Evolutionary conservation across 2,113 vertebrate genomes (phyloP).

Genomic region (Recurvirostra avosetta): DNA sequence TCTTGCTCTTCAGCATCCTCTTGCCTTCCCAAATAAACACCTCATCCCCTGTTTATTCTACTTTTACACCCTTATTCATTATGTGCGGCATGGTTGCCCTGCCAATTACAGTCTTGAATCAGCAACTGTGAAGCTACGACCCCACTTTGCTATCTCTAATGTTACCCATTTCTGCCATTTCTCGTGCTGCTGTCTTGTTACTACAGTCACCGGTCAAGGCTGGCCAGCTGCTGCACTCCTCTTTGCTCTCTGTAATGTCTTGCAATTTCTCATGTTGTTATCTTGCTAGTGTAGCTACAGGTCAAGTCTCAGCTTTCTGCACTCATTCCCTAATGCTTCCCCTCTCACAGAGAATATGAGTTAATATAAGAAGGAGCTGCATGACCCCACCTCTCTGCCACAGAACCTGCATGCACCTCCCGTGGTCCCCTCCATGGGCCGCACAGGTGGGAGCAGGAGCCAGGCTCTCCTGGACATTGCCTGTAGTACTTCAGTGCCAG

Average conservation of each 20-base stretch:
- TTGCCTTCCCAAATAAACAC: neutral
- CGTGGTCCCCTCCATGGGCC: fast-evolving
- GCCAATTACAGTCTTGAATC: neutral
- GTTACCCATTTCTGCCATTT: neutral
- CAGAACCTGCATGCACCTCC: neutral
- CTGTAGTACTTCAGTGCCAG: neutral
- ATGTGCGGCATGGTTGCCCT: neutral
- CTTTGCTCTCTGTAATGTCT: neutral
- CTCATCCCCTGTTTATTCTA: neutral
- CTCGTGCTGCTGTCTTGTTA: neutral
- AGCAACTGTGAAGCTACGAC: neutral
- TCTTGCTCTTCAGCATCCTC: neutral
- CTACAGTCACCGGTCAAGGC: neutral
- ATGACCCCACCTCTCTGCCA: neutral
- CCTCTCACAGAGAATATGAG: neutral
- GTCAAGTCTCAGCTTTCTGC: neutral
- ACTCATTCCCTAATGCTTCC: neutral
- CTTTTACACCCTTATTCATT: neutral
- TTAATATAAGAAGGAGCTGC: neutral
- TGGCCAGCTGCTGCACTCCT: neutral
- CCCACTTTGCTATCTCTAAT: neutral
- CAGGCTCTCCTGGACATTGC: neutral
- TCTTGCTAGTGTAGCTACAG: neutral
- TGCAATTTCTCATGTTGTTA: neutral
- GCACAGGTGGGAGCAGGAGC: neutral